phyloP scores from a whole-genome alignment of 2,888 invertebrate species.

The Himalopsyche japonica region DNA sequence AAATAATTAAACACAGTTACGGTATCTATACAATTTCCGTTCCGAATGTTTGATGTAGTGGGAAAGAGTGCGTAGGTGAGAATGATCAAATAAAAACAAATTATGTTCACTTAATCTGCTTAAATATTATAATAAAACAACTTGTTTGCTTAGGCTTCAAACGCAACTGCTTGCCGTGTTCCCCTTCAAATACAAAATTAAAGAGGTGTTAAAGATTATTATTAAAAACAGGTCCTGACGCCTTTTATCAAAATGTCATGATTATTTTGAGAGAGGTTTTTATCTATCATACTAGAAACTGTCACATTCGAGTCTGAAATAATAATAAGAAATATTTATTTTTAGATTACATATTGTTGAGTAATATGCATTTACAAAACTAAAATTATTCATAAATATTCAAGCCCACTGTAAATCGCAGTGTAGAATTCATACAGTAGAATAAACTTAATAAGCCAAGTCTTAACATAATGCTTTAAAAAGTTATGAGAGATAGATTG shows the following conservation, averaged over 20 bases:
- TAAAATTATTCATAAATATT: too few species aligned
- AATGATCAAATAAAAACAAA: background rate
- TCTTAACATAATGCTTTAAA: too few species aligned
- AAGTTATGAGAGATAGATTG: too few species aligned
- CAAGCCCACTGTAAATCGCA: too few species aligned
- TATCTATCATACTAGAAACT: background rate
- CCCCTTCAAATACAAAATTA: background rate
- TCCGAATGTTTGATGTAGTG: too few species aligned
- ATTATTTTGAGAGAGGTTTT: background rate
- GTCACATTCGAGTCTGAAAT: background rate
- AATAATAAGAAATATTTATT: background rate
- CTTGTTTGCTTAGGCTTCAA: background rate
- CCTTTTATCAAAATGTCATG: background rate
- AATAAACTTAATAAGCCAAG: too few species aligned
- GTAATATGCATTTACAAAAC: too few species aligned
- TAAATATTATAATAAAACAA: background rate
- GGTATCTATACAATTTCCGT: too few species aligned
- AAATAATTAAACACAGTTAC: too few species aligned
- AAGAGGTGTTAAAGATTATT: background rate
- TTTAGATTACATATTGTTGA: background rate
- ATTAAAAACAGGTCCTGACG: background rate
- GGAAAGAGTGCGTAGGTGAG: background rate
- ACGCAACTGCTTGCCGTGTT: background rate
- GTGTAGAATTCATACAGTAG: too few species aligned
- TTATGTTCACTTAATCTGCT: background rate